Evolutionary conservation across 2,888 invertebrate species (phyloP), one percentile per base, ranked within the genome.

Genomic region (Neria commutata): DNA sequence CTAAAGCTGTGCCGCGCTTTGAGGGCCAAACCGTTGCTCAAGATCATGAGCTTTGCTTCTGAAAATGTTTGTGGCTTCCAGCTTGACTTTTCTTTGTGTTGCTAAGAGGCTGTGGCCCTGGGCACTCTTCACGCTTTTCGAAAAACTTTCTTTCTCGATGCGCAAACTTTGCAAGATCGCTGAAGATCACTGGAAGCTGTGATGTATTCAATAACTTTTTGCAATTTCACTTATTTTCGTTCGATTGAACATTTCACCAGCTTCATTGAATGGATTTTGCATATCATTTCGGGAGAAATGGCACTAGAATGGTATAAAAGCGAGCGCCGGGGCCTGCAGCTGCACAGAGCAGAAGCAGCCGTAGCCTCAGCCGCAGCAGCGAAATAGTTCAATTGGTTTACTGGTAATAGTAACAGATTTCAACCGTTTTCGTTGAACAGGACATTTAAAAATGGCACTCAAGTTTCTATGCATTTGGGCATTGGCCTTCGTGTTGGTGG

Each of bases 161-260:
- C 14, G 40, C 5, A 17, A 55, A 59, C 60, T n/a, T 57, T 61
- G 60, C 59, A 62, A 60, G 64, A 72, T 71, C 67, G 65, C 56
- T 70, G n/a, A n/a, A n/a, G n/a, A n/a, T n/a, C n/a, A n/a, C n/a
- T n/a, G 17, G 19, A 45, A 6, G 16, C 45, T 11, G 17, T 4
- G 45, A 17, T 16, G 11, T 45, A 19, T 45, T 45, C 45, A 45
- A 45, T 45, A 19, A 45, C 16, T 45, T 19, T 49, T 49, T 49
- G 26, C n/a, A 26, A 49, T 49, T 49, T 49, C 49, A 49, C 48
- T 16, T 8, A 48, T 16, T 8, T 10, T 16, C 16, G 17, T 16
- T 8, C 16, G 17, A 10, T n/a, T 19, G 19, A n/a, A 42, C 21
- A n/a, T n/a, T n/a, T n/a, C n/a, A n/a, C n/a, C 40, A 25, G 26